Evolutionary conservation across 1,140 invertebrate genomes (phyloP).

Genomic region (Semibalanus balanoides): DNA sequence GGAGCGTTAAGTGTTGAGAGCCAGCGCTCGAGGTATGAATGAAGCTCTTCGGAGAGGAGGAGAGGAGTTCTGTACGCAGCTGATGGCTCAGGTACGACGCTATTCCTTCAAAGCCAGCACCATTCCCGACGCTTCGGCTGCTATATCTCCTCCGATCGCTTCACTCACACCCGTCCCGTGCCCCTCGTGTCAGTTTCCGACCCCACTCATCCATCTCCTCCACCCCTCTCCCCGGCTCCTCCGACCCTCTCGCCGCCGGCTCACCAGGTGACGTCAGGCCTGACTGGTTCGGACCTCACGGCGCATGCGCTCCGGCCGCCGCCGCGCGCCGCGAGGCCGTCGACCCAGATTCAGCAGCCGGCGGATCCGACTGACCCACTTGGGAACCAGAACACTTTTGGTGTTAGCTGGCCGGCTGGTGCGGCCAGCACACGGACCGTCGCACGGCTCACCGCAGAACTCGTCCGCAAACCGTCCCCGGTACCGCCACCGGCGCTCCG

Average conservation of each 20-base stretch:
- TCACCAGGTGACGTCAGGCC: background rate
- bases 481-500: too few species aligned
- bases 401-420: background rate
- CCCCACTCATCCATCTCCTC: too few species aligned
- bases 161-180: background rate
- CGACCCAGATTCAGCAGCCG: background rate
- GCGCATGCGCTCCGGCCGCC: background rate
- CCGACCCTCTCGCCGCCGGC: background rate
- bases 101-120: background rate
- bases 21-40: background rate
- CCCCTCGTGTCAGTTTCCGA: background rate
- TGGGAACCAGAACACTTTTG: constrained; percentile 1
- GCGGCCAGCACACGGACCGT: too few species aligned
- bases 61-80: too few species aligned
- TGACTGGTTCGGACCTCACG: background rate
- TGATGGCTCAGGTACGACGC: background rate
- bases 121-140: background rate
- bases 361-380: background rate
- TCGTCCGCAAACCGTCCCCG: too few species aligned
- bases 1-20: background rate
- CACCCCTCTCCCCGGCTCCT: background rate
- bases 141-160: background rate
- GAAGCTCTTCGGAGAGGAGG: background rate
- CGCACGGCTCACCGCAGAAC: too few species aligned
- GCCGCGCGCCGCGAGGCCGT: too few species aligned